Base-by-base conservation (phyloP, 2,797 vertebrate species). In the Molothrus aeneus region DNA sequence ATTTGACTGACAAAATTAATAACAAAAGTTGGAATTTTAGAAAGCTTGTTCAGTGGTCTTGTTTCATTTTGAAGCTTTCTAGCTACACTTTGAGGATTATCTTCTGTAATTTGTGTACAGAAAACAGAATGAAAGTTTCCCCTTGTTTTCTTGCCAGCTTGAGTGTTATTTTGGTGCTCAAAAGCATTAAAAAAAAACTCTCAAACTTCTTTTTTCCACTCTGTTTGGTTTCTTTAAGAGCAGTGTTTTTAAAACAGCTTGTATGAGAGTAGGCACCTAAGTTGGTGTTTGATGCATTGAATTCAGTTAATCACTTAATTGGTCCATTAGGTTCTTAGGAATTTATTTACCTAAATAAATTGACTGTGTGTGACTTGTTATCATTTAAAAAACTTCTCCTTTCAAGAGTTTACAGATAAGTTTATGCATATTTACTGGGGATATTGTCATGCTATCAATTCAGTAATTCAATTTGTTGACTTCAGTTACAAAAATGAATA, bases 311-410 rank as follows among this genome's bases (percentile, higher is more conserved):
- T 91, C 59, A 16, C 59, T 73, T 87, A 65, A 81, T 72, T 72
- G 74, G 47, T 64, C 85, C 29, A 80, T 94, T 89, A 82, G 47
- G 31, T 85, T 85, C 29, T 87, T 79, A 51, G 1, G 11, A 75
- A 91, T 85, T 94, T 70, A 65, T 93, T 94, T 95, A 64, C 51
- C 42, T 51, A 32, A 92, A 69, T 32, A 73, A 53, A 92, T 92
- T 56, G 63, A 29, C 56, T 60, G 13, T 51, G 34, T 88, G 20
- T 85, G 51, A 85, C 78, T 87, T 88, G 20, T 36, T 91, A 74
- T 81, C 29, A 73, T 77, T 87, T 54, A 34, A 85, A 88, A 92
- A 48, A 84, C 51, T 70, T 85, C 13, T 80, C 11, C 74, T 79
- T 92, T 91, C 25, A 66, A 45, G 66, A 82, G 43, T 40, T 87